A percentile compares a stretch with the other conserved stretches of the same genome.
Conservation (phyloP, 2,797 vertebrate genomes). For the Hapalemur alaotrensis region DNA sequence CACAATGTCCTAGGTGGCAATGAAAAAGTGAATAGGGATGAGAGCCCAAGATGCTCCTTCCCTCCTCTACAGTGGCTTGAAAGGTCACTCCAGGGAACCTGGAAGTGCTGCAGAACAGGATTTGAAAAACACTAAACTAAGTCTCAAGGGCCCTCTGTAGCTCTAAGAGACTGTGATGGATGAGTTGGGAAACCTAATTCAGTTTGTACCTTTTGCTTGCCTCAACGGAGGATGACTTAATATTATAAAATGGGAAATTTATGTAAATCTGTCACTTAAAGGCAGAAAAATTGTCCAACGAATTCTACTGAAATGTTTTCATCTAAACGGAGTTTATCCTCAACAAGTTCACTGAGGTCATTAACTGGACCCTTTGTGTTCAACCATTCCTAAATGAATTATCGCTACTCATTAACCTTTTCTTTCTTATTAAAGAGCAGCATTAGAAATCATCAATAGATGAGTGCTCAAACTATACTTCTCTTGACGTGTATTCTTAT, state of each 20-base stretch:
- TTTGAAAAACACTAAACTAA: not conserved
- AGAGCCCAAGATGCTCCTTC: not conserved
- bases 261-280: conserved; percentile 55
- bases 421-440: conserved; percentile 77
- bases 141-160: not conserved
- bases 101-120: not conserved
- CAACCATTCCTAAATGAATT: conserved; percentile 55
- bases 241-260: conserved; percentile 65
- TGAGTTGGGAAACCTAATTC: conserved; percentile 37
- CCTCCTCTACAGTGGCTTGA: not conserved
- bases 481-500: conserved; percentile 63
- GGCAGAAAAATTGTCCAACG: conserved; percentile 56
- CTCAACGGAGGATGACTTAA: conserved; percentile 15
- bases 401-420: conserved; percentile 63
- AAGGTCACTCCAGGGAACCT: not conserved
- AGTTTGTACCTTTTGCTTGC: conserved; percentile 34
- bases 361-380: conserved; percentile 17
- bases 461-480: conserved; percentile 53
- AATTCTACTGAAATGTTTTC: conserved; percentile 66
- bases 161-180: not conserved
- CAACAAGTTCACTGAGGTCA: conserved; percentile 56
- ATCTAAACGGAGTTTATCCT: conserved; percentile 66
- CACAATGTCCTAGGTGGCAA: not conserved
- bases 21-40: not conserved
- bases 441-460: conserved; percentile 68